These are phyloP conservation scores for Probosciger aterrimus DNA, from an alignment of 2,113 vertebrate genomes.

Conservation along the genomic window DNA sequence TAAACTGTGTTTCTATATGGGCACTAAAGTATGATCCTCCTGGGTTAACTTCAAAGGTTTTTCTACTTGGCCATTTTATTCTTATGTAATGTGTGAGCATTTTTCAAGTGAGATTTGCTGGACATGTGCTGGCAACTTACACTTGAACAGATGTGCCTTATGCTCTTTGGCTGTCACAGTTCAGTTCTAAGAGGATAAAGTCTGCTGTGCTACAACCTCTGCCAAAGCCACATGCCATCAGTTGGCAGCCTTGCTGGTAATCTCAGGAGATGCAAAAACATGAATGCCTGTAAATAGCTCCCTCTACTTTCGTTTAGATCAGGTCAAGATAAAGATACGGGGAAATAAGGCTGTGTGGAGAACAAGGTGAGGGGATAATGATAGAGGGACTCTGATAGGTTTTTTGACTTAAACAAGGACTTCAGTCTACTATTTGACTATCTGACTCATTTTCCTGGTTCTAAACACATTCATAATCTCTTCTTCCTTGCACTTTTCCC, in stretches of 20 bases:
- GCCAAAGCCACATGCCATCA: not conserved
- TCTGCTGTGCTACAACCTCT: not conserved
- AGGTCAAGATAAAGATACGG: not conserved
- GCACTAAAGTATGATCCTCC: not conserved
- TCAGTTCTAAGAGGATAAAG: not conserved
- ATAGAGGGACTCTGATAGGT: not conserved
- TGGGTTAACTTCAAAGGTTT: not conserved
- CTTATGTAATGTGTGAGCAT: not conserved
- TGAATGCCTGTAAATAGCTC: not conserved
- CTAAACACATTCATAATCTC: not conserved
- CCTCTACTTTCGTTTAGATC: not conserved
- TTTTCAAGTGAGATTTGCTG: not conserved
- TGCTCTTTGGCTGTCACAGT: not conserved
- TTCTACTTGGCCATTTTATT: not conserved
- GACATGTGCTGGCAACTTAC: not conserved
- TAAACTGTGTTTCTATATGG: not conserved
- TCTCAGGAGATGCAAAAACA: not conserved
- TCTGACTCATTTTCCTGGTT: not conserved
- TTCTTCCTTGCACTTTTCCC: not conserved
- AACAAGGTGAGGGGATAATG: not conserved
- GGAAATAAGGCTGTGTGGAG: not conserved
- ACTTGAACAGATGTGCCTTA: not conserved
- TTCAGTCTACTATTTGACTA: not conserved
- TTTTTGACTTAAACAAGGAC: not conserved
- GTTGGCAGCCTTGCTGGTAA: not conserved